Percentiles rank a stretch among this genome's conserved stretches.
Evolutionary conservation across 1,140 invertebrate species (phyloP).

Genomic region (Paralvinella palmiformis): DNA sequence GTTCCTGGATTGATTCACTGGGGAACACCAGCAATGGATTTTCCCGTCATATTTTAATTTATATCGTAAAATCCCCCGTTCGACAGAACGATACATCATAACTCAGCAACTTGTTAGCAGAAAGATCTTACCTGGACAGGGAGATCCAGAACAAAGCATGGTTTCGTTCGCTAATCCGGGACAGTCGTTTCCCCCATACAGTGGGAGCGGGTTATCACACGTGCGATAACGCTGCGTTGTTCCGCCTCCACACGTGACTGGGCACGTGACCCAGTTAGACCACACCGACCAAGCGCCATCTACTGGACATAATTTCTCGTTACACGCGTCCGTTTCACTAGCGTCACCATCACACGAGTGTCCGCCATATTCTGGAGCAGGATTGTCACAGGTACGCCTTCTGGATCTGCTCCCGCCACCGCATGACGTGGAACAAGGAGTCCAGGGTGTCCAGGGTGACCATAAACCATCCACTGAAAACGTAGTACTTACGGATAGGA

Average conservation of each 20-base stretch:
- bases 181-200: constrained; percentile 63
- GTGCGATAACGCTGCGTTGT: constrained; percentile 22
- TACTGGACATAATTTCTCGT: constrained; percentile 18
- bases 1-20: no score
- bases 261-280: constrained; percentile 37
- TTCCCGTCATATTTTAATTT: no score
- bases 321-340: not conserved
- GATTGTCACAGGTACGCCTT: constrained; percentile 8
- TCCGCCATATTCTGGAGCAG: constrained; percentile 3
- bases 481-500: no score
- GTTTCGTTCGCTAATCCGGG: constrained; percentile 9
- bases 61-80: no score
- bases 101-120: no score
- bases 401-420: constrained; percentile 5
- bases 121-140: constrained; percentile 32
- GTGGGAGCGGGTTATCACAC: constrained; percentile 34
- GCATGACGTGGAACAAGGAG: constrained; percentile 24
- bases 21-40: no score
- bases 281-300: constrained; percentile 39
- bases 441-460: constrained; percentile 38
- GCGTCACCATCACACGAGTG: constrained; percentile 11
- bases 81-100: no score
- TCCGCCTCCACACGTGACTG: constrained; percentile 27
- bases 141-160: constrained; percentile 27
- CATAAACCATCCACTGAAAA: constrained; percentile 35